Base-by-base conservation (phyloP, 2,113 vertebrate species). In the Colius striatus region DNA sequence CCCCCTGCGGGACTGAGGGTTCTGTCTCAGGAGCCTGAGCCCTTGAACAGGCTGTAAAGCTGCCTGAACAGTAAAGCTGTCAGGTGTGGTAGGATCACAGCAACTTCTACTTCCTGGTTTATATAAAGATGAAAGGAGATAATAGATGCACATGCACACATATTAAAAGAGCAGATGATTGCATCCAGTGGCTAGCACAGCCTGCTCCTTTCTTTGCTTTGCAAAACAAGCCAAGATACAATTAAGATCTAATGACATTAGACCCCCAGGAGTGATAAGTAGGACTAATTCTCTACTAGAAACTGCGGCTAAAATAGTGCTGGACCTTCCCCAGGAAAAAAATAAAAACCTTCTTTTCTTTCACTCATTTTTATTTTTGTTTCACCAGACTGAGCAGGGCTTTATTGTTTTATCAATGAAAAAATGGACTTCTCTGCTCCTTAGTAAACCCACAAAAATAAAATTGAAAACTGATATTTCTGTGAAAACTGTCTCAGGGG, bases 81-180 rank as follows among this genome's bases (percentile, higher is more conserved):
- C 95, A 92, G 92, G 80, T 94, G 92, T 57, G 3, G 94, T 9
- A 63, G 90, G 51, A 78, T 86, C 85, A n/a, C 81, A 89, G 92
- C 34, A 21, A 80, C 80, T 65, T 68, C 92, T 53, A 13, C 45
- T 65, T 36, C 66, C 70, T 61, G 41, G 16, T 22, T 43, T 50
- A 19, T 85, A n/a, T 14, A 10, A 27, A 76, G 92, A 94, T 95
- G 70, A 97, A 96, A 97, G 68, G 60, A 63, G 22, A 8, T 43
- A 74, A 60, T 0, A 71, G 71, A 73, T 53, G 43, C 61, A 34
- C 2, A 30, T 3, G 16, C 45, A n/a, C 66, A 32, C 72, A 53
- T 87, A 87, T 92, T 89, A 92, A 95, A 96, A 84, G 84, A 95
- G 50, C 77, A 61, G 91, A 78, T 92, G 92, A 92, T 1, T 45